Conservation (phyloP, 2,113 vertebrate species). For the Chiloscyllium plagiosum region DNA sequence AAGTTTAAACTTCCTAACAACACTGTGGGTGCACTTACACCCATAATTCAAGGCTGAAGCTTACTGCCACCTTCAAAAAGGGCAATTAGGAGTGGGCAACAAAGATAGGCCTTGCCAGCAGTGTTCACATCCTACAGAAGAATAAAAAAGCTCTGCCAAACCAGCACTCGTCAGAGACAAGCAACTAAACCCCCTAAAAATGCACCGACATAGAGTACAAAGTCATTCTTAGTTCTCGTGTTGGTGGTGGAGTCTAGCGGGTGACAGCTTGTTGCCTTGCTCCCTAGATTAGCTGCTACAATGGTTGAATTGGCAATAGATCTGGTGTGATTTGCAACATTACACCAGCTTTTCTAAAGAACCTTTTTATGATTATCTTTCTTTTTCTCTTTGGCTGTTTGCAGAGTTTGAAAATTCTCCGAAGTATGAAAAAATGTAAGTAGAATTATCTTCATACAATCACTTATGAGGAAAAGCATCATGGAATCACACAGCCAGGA, state of each 20-base stretch:
- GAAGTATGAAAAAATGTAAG: slow-evolving; percentile 68
- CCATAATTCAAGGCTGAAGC: too few relatives aligned
- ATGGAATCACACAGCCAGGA: neutral
- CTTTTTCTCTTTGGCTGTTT: slow-evolving; percentile 38
- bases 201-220: neutral
- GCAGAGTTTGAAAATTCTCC: slow-evolving; percentile 68
- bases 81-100: too few relatives aligned
- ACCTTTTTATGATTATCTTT: neutral
- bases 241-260: neutral
- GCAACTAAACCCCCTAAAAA: neutral
- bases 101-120: too few relatives aligned
- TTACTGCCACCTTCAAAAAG: too few relatives aligned
- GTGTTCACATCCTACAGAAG: too few relatives aligned
- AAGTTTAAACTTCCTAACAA: neutral
- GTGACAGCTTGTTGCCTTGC: neutral
- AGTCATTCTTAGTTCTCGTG: neutral
- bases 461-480: neutral
- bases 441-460: slow-evolving; percentile 38
- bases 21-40: too few relatives aligned
- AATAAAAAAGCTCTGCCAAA: neutral
- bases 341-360: neutral
- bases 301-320: neutral
- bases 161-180: neutral
- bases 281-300: neutral
- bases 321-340: neutral